Conservation (phyloP, 23 tunicate species). For the Botrylloides violaceus region DNA sequence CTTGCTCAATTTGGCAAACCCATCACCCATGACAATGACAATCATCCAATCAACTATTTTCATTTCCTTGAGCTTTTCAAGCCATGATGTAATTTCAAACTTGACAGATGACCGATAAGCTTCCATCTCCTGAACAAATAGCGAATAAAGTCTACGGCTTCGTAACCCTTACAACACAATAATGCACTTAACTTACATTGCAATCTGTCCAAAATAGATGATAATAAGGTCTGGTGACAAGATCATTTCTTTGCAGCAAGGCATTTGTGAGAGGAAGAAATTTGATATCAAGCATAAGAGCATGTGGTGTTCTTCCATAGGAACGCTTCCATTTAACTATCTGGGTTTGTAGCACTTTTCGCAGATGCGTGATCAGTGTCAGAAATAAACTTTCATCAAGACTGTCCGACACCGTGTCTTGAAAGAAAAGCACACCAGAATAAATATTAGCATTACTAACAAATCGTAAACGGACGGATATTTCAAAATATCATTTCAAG, state of each 20-base stretch:
- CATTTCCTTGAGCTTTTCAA: conserved; percentile 29
- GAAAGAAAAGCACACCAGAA: too few relatives aligned
- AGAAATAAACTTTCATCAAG: conserved; percentile 75
- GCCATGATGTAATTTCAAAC: conserved; percentile 55
- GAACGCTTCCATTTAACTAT: conserved; percentile 63
- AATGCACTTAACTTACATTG: conserved; percentile 60
- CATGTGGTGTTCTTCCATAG: conserved; percentile 56
- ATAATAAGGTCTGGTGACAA: conserved; percentile 79
- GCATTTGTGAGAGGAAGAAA: conserved; percentile 64
- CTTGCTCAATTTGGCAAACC: conserved; percentile 42
- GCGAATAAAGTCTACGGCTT: too few relatives aligned
- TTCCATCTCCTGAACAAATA: conserved; percentile 47
- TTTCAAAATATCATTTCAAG: too few relatives aligned
- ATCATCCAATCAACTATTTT: conserved; percentile 64
- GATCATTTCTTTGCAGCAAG: conserved; percentile 57
- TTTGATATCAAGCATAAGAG: conserved; percentile 39
- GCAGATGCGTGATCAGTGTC: conserved; percentile 50
- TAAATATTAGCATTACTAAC: too few relatives aligned
- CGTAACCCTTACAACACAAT: too few relatives aligned
- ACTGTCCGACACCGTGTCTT: too few relatives aligned
- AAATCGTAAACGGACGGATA: too few relatives aligned
- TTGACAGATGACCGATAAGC: conserved; percentile 45
- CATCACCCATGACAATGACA: conserved; percentile 58
- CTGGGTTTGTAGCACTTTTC: conserved; percentile 41
- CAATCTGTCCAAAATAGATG: conserved; percentile 93